Conservation (phyloP, 2,797 vertebrate genomes). For the Diceros bicornis region DNA sequence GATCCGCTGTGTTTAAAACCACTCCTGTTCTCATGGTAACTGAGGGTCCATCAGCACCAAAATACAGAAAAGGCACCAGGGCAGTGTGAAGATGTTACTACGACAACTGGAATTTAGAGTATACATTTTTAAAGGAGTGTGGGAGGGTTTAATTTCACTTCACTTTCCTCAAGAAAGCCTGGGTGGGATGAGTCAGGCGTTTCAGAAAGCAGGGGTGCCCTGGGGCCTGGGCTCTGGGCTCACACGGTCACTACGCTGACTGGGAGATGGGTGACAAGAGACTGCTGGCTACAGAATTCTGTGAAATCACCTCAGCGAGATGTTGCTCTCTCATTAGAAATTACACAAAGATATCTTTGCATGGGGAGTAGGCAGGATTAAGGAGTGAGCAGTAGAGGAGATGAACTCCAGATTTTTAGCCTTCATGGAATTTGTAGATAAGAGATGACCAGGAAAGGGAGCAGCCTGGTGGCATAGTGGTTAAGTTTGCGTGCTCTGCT, state of each 20-base stretch:
- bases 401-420: neutral
- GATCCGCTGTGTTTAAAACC: constrained; percentile 27
- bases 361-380: neutral
- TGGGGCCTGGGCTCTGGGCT: neutral
- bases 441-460: neutral
- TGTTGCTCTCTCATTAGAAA: neutral
- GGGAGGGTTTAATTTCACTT: constrained; percentile 74
- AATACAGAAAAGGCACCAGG: constrained; percentile 56
- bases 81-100: constrained; percentile 70
- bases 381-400: neutral
- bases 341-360: neutral
- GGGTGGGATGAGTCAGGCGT: constrained; percentile 23
- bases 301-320: neutral
- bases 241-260: neutral
- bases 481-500: too few relatives aligned
- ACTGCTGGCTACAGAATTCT: neutral
- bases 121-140: constrained; percentile 63
- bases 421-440: constrained; percentile 37
- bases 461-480: neutral
- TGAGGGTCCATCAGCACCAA: constrained; percentile 47
- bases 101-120: constrained; percentile 72
- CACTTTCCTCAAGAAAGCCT: constrained; percentile 53
- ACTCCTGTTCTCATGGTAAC: constrained; percentile 82
- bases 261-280: neutral
- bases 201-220: neutral